These are phyloP conservation scores for Oncorhynchus mykiss DNA, from an alignment of 2,113 vertebrate species.

Conservation along the genomic window DNA sequence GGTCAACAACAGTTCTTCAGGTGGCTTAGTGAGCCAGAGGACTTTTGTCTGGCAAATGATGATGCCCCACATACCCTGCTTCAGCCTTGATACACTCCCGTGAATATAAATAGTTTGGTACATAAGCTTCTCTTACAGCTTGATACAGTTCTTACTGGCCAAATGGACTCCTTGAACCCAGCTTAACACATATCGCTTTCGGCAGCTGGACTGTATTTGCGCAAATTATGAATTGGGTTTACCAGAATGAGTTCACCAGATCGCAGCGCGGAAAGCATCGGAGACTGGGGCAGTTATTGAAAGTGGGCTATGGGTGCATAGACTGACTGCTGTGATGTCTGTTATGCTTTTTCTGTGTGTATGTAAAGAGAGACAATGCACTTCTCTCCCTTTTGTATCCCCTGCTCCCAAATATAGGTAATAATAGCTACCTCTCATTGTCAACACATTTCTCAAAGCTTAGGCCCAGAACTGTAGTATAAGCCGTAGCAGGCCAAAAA, in stretches of 20 bases:
- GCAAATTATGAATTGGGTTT: constrained; percentile 32
- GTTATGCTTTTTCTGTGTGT: too few relatives aligned
- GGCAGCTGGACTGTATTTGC: constrained; percentile 55
- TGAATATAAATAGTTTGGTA: constrained; percentile 48
- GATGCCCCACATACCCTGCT: background rate
- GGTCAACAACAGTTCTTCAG: constrained; percentile 39
- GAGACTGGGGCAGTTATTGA: too few relatives aligned
- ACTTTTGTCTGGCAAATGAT: constrained; percentile 16
- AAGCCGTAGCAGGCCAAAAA: background rate
- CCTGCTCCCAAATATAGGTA: background rate
- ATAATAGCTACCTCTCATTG: background rate
- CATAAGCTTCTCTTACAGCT: constrained; percentile 39
- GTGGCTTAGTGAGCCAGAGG: constrained; percentile 19
- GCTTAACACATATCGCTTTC: constrained; percentile 56
- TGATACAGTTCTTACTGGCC: constrained; percentile 48
- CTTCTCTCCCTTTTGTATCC: background rate
- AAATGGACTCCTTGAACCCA: constrained; percentile 58
- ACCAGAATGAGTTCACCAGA: constrained; percentile 22
- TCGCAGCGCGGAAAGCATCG: background rate
- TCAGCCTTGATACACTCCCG: constrained; percentile 57
- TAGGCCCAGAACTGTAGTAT: constrained; percentile 9
- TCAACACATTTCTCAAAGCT: background rate
- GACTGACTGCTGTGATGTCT: too few relatives aligned
- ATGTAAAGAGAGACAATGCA: background rate
- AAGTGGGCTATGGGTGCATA: background rate